Percentiles rank a stretch among this genome's conserved stretches.
phyloP scores from a whole-genome alignment of 2,888 invertebrate species.

The Dolichopus griseipennis region DNA sequence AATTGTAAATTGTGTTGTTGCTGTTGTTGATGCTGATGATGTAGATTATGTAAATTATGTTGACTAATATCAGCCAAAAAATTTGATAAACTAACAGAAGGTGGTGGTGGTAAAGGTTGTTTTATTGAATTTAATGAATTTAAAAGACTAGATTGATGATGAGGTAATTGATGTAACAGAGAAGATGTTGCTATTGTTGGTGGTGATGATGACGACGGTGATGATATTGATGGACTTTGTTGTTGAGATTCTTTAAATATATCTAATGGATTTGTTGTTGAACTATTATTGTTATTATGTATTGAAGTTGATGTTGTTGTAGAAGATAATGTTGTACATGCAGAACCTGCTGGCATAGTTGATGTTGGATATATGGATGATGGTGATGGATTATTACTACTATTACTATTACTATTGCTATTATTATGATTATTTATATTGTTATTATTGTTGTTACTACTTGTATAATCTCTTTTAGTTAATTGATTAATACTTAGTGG shows the following conservation, averaged over 20 bases:
- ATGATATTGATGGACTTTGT: neutral
- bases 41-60: slow-evolving; percentile 12
- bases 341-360: slow-evolving; percentile 12
- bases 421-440: neutral
- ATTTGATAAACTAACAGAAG: slow-evolving; percentile 1
- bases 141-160: slow-evolving; percentile 1
- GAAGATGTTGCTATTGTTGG: neutral
- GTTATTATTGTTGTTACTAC: neutral
- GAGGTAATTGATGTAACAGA: neutral
- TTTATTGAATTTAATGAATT: slow-evolving; percentile 1
- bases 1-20: slow-evolving; percentile 16
- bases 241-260: neutral
- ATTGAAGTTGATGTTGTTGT: slow-evolving; percentile 14
- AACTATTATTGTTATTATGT: neutral
- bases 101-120: neutral
- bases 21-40: slow-evolving; percentile 14
- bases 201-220: neutral
- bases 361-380: slow-evolving; percentile 14
- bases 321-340: slow-evolving; percentile 22
- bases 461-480: slow-evolving; percentile 51
- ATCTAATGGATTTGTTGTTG: neutral
- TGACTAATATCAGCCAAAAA: slow-evolving; percentile 1
- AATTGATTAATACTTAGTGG: slow-evolving; percentile 81
- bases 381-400: slow-evolving; percentile 12
- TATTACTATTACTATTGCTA: neutral